phyloP scores from a whole-genome alignment of 2,113 vertebrate species.

The Spermophilus dauricus region DNA sequence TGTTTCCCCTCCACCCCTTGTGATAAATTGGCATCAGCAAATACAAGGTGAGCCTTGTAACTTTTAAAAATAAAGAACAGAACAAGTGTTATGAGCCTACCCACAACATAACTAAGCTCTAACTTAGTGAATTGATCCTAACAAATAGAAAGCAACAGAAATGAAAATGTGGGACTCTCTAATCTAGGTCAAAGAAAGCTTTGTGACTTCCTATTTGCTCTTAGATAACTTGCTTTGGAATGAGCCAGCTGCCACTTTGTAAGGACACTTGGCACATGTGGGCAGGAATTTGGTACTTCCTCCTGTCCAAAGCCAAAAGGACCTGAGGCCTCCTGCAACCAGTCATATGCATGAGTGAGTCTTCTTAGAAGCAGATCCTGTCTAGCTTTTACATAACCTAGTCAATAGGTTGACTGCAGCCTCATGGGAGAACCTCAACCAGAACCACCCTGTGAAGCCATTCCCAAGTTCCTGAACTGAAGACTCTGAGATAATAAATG shows the following conservation, averaged over 20 bases:
- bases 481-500: neutral
- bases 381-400: neutral
- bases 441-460: neutral
- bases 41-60: constrained; percentile 82
- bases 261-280: neutral
- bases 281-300: neutral
- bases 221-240: neutral
- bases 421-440: neutral
- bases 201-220: neutral
- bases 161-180: neutral
- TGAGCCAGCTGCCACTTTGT: neutral
- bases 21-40: constrained; percentile 78
- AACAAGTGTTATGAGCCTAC: constrained; percentile 74
- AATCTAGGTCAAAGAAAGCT: neutral
- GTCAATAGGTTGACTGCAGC: too few relatives aligned
- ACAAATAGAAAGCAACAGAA: too few relatives aligned
- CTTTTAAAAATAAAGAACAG: constrained; percentile 77
- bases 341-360: neutral
- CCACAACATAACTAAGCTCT: constrained; percentile 76
- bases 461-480: neutral
- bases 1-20: neutral
- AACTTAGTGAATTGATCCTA: neutral
- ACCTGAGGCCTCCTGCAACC: neutral
- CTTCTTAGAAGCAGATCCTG: neutral
- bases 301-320: neutral